Conservation (phyloP, 1,140 invertebrate genomes). For the Calosoma granatense region DNA sequence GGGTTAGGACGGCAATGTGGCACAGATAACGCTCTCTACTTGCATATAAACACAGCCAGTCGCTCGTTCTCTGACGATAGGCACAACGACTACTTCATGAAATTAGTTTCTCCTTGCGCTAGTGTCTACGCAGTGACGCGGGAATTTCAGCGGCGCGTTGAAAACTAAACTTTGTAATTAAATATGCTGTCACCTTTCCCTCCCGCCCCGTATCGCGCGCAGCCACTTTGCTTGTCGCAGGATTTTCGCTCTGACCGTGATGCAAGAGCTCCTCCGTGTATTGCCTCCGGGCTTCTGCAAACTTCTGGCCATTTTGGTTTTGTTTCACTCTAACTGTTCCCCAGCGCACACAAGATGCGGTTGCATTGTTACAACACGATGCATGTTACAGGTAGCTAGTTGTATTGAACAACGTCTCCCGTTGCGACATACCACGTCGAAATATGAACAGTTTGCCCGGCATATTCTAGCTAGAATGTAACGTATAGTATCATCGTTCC, state of each 20-base stretch:
- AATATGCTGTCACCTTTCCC: background rate
- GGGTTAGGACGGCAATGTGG: background rate
- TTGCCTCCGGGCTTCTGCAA: background rate
- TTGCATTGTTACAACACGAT: no score
- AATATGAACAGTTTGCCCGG: no score
- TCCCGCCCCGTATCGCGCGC: background rate
- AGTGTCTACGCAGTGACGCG: background rate
- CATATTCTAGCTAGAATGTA: no score
- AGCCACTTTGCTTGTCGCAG: background rate
- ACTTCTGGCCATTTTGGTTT: no score
- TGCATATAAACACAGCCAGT: background rate
- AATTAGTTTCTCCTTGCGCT: conserved; percentile 2
- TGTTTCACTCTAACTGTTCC: background rate
- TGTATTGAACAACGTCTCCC: no score
- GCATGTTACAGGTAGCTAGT: no score
- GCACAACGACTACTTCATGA: background rate
- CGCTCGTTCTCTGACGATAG: no score
- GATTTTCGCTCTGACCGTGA: background rate
- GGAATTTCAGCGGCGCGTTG: background rate
- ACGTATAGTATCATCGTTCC: no score
- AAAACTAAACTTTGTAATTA: conserved; percentile 7
- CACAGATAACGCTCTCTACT: background rate
- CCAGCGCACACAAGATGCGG: no score
- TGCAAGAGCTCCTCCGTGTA: background rate
- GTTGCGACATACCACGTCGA: no score